Base-by-base conservation (phyloP, 53 echinoderm and acorn worm species). In the Apostichopus leukothele region DNA sequence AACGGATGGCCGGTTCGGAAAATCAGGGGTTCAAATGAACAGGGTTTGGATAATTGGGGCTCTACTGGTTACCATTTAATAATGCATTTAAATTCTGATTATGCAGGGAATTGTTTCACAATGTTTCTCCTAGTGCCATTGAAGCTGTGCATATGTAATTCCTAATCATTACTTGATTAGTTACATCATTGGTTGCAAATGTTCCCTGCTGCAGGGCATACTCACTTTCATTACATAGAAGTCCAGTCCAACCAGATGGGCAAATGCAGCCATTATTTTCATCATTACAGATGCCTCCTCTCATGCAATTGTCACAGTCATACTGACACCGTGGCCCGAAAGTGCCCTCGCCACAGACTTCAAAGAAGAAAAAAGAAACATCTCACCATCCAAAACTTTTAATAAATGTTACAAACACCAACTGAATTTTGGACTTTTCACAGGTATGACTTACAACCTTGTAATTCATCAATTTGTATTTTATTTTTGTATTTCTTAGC, bases 221-320 rank as follows among this genome's bases (percentile, higher is more conserved):
- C 98, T 94, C 89, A 98, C 98, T 98, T 73, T 98, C 95, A 86
- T 98, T 98, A 27, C 98, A 98, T 67, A 96, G 51, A 11, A 89
- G 23, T 3, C 98, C 95, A 14, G 67, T 91, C 93, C 94, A 98
- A 9, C 98, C 98, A 9, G 93, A 84, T 12, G 96, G 91, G 22
- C 98, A 98, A 21, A 88, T 80, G 60, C 98, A 98, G 0, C 87
- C 90, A 52, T 86, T 86, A 4, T 77, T 71, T 3, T 91, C 89
- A 1, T 9, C 23, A 63, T 93, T 98, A 79, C 99, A 98, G 7
- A 23, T 51, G 0, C 90, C 94, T 12, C 94, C 99, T 60, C 95
- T 93, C 74, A 91, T 74, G 78, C 99, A 98, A 25, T 84, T 88
- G 14, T 51, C 51, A 76, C 99, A 98, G 22, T 67, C 76, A 66